A percentile compares a stretch with the other conserved stretches of the same genome.
Conservation (phyloP, 2,888 invertebrate genomes). For the Luperina nickerlii region DNA sequence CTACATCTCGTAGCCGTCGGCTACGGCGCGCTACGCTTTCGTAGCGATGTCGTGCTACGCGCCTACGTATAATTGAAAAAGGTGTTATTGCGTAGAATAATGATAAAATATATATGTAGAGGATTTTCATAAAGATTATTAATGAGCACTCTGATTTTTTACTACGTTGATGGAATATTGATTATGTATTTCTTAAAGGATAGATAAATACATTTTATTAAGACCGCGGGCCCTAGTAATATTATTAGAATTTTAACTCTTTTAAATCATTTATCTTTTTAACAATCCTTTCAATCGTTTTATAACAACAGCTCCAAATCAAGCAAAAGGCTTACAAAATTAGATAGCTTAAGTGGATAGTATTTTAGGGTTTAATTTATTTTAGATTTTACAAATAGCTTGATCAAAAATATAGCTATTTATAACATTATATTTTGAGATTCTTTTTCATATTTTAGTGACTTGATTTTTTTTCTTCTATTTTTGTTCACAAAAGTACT, state of each 20-base stretch:
- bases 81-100: neutral
- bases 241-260: neutral
- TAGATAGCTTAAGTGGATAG: too few species aligned
- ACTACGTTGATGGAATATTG: neutral
- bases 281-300: neutral
- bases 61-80: neutral
- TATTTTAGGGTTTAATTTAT: neutral
- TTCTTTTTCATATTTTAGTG: neutral
- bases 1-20: slow-evolving; percentile 53
- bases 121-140: neutral
- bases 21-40: slow-evolving; percentile 55
- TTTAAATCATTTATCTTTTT: neutral
- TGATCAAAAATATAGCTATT: neutral
- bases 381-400: neutral
- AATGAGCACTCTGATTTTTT: neutral
- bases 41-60: slow-evolving; percentile 46
- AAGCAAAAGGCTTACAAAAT: neutral
- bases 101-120: neutral
- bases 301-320: neutral
- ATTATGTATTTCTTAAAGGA: neutral
- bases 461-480: neutral
- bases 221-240: neutral
- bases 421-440: neutral
- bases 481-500: neutral
- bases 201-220: neutral